Conservation (phyloP, 2,888 invertebrate species). For the Hoplodrina blanda region DNA sequence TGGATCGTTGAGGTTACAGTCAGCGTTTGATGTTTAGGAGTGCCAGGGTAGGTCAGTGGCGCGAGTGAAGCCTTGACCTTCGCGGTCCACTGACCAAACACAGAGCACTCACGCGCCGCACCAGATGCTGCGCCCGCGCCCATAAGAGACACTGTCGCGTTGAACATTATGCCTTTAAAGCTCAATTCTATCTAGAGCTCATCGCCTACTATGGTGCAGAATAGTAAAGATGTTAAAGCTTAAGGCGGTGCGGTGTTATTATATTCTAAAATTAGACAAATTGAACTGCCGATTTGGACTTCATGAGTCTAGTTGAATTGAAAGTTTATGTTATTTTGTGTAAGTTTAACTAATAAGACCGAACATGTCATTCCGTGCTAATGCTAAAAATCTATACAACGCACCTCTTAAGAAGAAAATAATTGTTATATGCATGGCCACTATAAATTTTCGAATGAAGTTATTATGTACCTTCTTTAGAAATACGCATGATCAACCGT, state of each 20-base stretch:
- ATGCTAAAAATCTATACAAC: slow-evolving; percentile 25
- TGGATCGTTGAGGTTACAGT: slow-evolving; percentile 61
- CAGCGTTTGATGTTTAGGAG: slow-evolving; percentile 61
- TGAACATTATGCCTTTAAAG: slow-evolving; percentile 64
- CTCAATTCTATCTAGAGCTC: slow-evolving; percentile 46
- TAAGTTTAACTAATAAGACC: too few species aligned
- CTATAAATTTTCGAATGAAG: slow-evolving; percentile 31
- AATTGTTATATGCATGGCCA: slow-evolving; percentile 9
- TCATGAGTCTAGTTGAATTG: neutral
- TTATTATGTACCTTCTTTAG: slow-evolving; percentile 49
- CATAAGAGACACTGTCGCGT: slow-evolving; percentile 68
- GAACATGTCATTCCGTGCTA: slow-evolving; percentile 17
- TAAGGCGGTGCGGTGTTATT: slow-evolving; percentile 1
- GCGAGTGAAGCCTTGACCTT: slow-evolving; percentile 86
- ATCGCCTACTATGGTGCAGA: slow-evolving; percentile 29
- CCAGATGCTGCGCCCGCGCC: slow-evolving; percentile 81
- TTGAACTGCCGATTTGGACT: neutral
- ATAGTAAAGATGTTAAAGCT: slow-evolving; percentile 14
- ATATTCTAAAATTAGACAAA: slow-evolving; percentile 6
- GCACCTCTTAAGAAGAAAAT: neutral
- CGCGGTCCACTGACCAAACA: slow-evolving; percentile 84
- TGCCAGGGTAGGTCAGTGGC: slow-evolving; percentile 74
- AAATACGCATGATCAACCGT: slow-evolving; percentile 53
- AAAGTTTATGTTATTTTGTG: neutral
- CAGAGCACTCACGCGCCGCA: slow-evolving; percentile 79